phyloP scores from a whole-genome alignment of 2,888 invertebrate genomes.

The Morpho deidamia region DNA sequence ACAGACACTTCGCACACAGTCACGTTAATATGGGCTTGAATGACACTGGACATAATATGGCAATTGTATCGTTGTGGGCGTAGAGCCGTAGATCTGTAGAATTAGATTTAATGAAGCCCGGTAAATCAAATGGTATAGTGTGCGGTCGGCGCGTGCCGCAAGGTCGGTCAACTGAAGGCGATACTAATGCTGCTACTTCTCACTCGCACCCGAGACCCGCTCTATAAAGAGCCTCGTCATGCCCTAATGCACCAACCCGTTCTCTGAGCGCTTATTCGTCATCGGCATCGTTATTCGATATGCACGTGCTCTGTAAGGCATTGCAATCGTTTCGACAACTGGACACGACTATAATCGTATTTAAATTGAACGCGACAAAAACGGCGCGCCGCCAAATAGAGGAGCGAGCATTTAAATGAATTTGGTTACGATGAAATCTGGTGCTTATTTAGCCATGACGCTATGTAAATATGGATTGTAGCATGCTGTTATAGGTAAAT shows the following conservation, averaged over 20 bases:
- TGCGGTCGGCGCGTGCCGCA: constrained; percentile 69
- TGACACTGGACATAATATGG: constrained; percentile 26
- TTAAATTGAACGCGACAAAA: constrained; percentile 51
- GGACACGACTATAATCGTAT: constrained; percentile 61
- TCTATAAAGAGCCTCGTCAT: constrained; percentile 49
- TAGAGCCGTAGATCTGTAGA: constrained; percentile 33
- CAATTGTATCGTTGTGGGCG: constrained; percentile 32
- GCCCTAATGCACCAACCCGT: constrained; percentile 36
- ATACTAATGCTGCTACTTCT: constrained; percentile 43
- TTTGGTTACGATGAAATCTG: constrained; percentile 49
- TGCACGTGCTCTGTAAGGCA: constrained; percentile 51
- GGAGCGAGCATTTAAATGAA: constrained; percentile 48
- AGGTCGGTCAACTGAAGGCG: constrained; percentile 64
- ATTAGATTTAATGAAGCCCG: constrained; percentile 47
- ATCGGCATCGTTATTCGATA: constrained; percentile 48
- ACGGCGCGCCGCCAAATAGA: constrained; percentile 44
- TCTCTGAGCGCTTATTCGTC: constrained; percentile 43
- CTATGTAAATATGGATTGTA: constrained; percentile 20
- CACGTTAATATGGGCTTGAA: constrained; percentile 17
- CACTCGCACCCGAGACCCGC: constrained; percentile 45
- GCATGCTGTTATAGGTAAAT: constrained; percentile 15
- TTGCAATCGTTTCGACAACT: constrained; percentile 42
- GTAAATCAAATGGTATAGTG: constrained; percentile 56
- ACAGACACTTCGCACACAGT: too few species aligned
- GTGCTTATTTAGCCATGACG: constrained; percentile 32